phyloP scores from a whole-genome alignment of 2,113 vertebrate species.

The Brienomyrus longianalis region DNA sequence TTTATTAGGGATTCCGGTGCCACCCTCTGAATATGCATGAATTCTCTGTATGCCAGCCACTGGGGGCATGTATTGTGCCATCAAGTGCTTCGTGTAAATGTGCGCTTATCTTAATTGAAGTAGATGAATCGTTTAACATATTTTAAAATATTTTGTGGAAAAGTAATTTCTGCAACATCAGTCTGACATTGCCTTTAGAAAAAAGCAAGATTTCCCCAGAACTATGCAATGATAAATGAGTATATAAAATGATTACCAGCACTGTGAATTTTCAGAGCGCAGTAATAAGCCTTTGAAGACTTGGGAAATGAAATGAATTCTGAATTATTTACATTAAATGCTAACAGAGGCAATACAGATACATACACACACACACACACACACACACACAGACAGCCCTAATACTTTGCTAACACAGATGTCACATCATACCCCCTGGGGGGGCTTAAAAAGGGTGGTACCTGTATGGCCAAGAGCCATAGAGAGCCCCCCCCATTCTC shows the following conservation, averaged over 20 bases:
- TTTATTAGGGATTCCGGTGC: not conserved
- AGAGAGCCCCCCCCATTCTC: not conserved
- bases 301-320: constrained; percentile 8
- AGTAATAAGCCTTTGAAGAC: constrained; percentile 18
- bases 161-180: constrained; percentile 19
- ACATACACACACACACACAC: not conserved
- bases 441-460: not conserved
- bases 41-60: not conserved
- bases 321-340: constrained; percentile 20
- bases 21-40: constrained; percentile 1
- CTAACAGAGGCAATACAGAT: not conserved
- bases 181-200: constrained; percentile 22
- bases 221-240: constrained; percentile 11
- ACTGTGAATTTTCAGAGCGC: not conserved
- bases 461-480: not conserved
- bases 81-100: not conserved
- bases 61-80: not conserved
- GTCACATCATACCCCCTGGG: not conserved
- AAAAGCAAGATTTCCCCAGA: constrained; percentile 5
- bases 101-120: constrained; percentile 18
- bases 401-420: constrained; percentile 2
- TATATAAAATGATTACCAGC: constrained; percentile 4
- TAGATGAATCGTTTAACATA: constrained; percentile 24
- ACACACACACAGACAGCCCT: not conserved
- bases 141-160: constrained; percentile 22